Percentiles rank a stretch among this genome's conserved stretches.
These are phyloP conservation scores for Herminia tarsipennalis DNA, from an alignment of 2,888 invertebrate genomes.

Conservation along the genomic window DNA sequence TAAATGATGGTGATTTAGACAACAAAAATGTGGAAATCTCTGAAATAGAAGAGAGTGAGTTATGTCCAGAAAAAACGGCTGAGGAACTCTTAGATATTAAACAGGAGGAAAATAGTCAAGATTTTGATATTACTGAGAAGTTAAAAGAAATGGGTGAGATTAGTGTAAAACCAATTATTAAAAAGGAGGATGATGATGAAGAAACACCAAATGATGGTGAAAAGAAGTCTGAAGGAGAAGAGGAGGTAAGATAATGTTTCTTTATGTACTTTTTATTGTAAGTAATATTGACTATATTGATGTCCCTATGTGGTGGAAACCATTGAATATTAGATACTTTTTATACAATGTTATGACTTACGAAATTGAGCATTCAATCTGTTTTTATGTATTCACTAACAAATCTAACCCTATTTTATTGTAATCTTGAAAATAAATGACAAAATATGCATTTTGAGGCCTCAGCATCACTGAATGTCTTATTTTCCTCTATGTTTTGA, in stretches of 20 bases:
- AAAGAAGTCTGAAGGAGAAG: conserved; percentile 72
- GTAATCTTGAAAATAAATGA: no score
- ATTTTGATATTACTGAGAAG: conserved; percentile 87
- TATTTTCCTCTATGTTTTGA: no score
- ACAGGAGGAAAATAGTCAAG: conserved; percentile 75
- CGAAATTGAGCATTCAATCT: no score
- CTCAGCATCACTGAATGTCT: no score
- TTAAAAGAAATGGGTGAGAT: conserved; percentile 87
- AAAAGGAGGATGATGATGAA: conserved; percentile 60
- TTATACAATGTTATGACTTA: no score
- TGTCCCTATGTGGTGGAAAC: no score
- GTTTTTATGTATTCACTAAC: no score
- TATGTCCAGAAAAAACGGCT: conserved; percentile 73
- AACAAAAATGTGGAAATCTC: conserved; percentile 81
- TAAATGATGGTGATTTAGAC: conserved; percentile 78
- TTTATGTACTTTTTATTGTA: background rate
- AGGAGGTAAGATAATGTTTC: conserved; percentile 64
- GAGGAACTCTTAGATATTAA: conserved; percentile 75
- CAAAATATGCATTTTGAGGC: no score
- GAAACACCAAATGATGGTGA: conserved; percentile 52
- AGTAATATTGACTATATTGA: no score
- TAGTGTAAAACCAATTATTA: conserved; percentile 74
- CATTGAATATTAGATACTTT: no score
- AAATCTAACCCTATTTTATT: no score
- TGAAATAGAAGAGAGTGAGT: conserved; percentile 76